phyloP scores from a whole-genome alignment of 1,140 invertebrate genomes.

The Psix sp. region DNA sequence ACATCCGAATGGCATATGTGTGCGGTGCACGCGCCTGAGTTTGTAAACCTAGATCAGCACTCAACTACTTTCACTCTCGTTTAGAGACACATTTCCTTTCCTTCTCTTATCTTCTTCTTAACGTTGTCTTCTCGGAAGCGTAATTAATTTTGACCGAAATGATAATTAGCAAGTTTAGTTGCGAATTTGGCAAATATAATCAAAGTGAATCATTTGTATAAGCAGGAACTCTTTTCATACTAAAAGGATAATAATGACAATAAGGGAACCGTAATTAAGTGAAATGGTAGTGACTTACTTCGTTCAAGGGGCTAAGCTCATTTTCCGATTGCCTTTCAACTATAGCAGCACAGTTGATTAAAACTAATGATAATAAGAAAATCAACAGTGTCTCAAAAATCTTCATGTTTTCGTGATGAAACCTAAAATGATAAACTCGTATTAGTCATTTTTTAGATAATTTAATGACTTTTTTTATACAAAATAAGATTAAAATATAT shows the following conservation, averaged over 20 bases:
- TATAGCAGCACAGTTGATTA: constrained; percentile 62
- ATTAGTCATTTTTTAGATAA: constrained; percentile 5
- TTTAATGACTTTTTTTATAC: no score
- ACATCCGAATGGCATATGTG: constrained; percentile 39
- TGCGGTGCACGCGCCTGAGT: constrained; percentile 43
- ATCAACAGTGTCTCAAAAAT: constrained; percentile 59
- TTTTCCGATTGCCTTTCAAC: constrained; percentile 68
- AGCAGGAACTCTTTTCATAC: background rate
- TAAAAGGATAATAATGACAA: constrained; percentile 24
- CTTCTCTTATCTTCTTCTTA: constrained; percentile 54
- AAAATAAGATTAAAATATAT: no score
- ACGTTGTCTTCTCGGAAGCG: constrained; percentile 23
- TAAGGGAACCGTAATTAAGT: background rate
- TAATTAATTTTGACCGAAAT: constrained; percentile 21
- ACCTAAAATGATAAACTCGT: constrained; percentile 21
- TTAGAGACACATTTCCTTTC: constrained; percentile 46
- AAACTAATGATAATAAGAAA: constrained; percentile 57
- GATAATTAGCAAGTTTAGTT: background rate
- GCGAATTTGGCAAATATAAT: background rate
- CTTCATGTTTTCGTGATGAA: constrained; percentile 65
- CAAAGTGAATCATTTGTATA: background rate
- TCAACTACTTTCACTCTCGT: constrained; percentile 68
- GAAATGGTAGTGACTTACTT: constrained; percentile 66
- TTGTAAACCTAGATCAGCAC: constrained; percentile 59
- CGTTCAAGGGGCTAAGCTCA: constrained; percentile 71